Conservation (phyloP, 2,888 invertebrate species). For the Minunthozetes semirufus region DNA sequence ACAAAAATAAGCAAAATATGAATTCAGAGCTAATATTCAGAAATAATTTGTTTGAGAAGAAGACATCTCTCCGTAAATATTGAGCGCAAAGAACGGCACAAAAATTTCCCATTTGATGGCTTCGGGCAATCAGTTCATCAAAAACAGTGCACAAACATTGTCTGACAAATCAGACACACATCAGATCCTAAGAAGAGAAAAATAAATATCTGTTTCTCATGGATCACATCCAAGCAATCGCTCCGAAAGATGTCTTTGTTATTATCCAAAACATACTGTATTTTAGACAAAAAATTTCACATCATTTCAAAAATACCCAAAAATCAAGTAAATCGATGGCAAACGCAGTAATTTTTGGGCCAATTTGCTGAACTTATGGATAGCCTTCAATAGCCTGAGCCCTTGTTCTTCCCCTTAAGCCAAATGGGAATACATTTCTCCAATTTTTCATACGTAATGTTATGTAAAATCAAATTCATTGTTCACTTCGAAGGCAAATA, state of each 20-base stretch:
- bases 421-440: too few relatives aligned
- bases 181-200: not conserved
- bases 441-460: too few relatives aligned
- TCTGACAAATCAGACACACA: not conserved
- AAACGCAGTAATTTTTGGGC: too few relatives aligned
- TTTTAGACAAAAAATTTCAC: not conserved
- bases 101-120: not conserved
- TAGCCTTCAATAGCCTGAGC: too few relatives aligned
- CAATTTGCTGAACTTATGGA: too few relatives aligned
- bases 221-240: not conserved
- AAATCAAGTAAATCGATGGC: not conserved
- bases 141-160: not conserved
- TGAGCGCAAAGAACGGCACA: not conserved
- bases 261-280: not conserved
- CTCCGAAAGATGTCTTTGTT: not conserved
- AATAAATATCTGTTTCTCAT: not conserved
- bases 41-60: too few relatives aligned
- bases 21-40: too few relatives aligned
- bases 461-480: too few relatives aligned
- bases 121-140: slow-evolving; percentile 8
- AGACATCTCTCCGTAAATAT: too few relatives aligned
- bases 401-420: too few relatives aligned
- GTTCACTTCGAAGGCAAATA: too few relatives aligned
- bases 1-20: too few relatives aligned
- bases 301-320: not conserved